Evolutionary conservation across 1,140 invertebrate genomes (phyloP), one percentile per base, ranked within the genome.

Genomic region (Schmidtea mediterranea): DNA sequence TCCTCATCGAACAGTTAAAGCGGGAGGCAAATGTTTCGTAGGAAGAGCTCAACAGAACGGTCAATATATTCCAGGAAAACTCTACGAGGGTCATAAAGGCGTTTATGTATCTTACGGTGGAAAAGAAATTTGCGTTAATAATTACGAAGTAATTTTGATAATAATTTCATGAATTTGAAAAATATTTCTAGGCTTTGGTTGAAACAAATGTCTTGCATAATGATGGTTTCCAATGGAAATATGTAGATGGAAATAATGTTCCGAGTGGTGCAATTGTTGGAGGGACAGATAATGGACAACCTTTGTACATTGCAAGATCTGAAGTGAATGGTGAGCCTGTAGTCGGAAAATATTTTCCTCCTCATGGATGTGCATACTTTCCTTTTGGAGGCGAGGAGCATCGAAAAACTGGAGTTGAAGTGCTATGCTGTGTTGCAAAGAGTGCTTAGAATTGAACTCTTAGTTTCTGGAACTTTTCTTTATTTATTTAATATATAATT

Each of bases 361-460:
- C 40, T 41, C 40, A 41, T 23, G 40, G 40, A 6, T 41, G 40
- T 23, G 40, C 40, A 10, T 41, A 41, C 22, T 41, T 41, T 23
- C 40, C 40, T 19, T 12, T 6, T 19, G 40, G 40, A 6, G 40
- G 40, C 22, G 18, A 3, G 12, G 40, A 41, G 12, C 40, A 41
- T 41, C 12, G 3, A 19, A 41, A 23, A 19, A 41, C 18, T 23
- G 40, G 22, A 41, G 18, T 41, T 41, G 40, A 41, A 23, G 22
- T 41, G 18, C 12, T 41, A 10, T 32, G 26, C 10, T 32, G 26
- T 32, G 26, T 10, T 32, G 10, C 3, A 3, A 3, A 32, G 3
- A 32, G 26, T 32, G 10, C 10, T 32, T n/a, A n/a, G n/a, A n/a
- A n/a, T n/a, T n/a, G n/a, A n/a, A n/a, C n/a, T n/a, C n/a, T n/a